A percentile compares a stretch with the other conserved stretches of the same genome.
Conservation (phyloP, 2,888 invertebrate genomes). For the Ormyrus pomaceus region DNA sequence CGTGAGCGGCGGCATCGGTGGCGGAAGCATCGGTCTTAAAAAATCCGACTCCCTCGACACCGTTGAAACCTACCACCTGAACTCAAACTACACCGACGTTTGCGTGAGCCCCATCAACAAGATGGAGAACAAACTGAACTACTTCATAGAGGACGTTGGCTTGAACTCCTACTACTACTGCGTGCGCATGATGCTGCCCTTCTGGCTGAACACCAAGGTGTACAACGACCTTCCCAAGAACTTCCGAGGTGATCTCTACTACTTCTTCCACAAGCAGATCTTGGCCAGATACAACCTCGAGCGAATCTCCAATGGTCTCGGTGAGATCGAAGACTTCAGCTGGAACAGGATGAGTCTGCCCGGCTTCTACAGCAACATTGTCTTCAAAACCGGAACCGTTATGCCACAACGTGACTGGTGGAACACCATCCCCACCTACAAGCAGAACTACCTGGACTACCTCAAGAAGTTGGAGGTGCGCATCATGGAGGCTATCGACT, state of each 20-base stretch:
- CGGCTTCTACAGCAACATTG: constrained; percentile 81
- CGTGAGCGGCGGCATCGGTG: constrained; percentile 61
- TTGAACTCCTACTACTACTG: constrained; percentile 83
- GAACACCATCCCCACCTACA: constrained; percentile 70
- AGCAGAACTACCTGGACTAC: constrained; percentile 67
- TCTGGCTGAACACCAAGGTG: constrained; percentile 80
- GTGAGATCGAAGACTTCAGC: constrained; percentile 79
- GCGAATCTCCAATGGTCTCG: constrained; percentile 81
- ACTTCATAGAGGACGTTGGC: constrained; percentile 84
- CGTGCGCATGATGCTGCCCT: constrained; percentile 81
- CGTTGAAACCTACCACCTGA: constrained; percentile 78
- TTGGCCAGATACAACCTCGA: constrained; percentile 84
- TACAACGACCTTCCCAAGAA: constrained; percentile 77
- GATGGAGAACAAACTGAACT: constrained; percentile 80
- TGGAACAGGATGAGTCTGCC: constrained; percentile 77
- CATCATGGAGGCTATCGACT: constrained; percentile 68
- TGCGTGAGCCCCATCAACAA: constrained; percentile 75
- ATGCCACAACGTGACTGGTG: constrained; percentile 79
- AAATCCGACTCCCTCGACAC: constrained; percentile 57
- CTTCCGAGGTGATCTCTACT: constrained; percentile 82
- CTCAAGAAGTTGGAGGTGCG: constrained; percentile 66
- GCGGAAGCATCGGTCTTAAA: constrained; percentile 62
- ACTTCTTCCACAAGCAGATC: constrained; percentile 82
- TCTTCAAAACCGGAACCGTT: constrained; percentile 80
- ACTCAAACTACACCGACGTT: constrained; percentile 80